A percentile compares a stretch with the other conserved stretches of the same genome.
Conservation (phyloP, 2,888 invertebrate species). For the Cryptocephalus moraei region DNA sequence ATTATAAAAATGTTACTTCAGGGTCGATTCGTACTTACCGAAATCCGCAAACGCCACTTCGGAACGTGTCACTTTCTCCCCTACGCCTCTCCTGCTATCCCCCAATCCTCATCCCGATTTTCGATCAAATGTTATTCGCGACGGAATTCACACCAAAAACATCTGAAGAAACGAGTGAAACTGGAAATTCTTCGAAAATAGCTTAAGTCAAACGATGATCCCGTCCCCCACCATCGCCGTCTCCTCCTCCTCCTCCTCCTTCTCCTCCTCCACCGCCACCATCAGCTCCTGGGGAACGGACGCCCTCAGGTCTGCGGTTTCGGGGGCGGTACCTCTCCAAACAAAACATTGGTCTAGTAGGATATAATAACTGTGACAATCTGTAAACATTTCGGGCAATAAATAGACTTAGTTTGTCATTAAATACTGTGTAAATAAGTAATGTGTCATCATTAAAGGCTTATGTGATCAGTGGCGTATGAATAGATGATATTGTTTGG, state of each 20-base stretch:
- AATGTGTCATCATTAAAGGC: conserved; percentile 36
- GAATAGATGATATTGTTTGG: too few relatives aligned
- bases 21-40: too few relatives aligned
- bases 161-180: not conserved
- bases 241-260: not conserved
- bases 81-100: too few relatives aligned
- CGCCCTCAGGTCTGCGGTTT: conserved; percentile 19
- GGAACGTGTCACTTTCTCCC: too few relatives aligned
- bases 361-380: conserved; percentile 33
- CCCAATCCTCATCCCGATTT: too few relatives aligned
- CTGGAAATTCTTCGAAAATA: conserved; percentile 4
- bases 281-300: conserved; percentile 4
- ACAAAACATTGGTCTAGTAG: conserved; percentile 18
- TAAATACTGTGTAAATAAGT: conserved; percentile 30
- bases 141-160: too few relatives aligned
- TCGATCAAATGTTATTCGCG: too few relatives aligned
- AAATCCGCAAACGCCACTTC: too few relatives aligned
- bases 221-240: not conserved
- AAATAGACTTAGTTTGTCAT: conserved; percentile 30
- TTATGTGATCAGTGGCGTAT: conserved; percentile 18
- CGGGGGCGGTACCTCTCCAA: conserved; percentile 21
- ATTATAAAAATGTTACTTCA: too few relatives aligned
- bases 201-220: conserved; percentile 7
- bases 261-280: not conserved
- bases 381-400: conserved; percentile 33